Conservation (phyloP, 2,113 vertebrate genomes). For the Dendropsophus ebraccatus region DNA sequence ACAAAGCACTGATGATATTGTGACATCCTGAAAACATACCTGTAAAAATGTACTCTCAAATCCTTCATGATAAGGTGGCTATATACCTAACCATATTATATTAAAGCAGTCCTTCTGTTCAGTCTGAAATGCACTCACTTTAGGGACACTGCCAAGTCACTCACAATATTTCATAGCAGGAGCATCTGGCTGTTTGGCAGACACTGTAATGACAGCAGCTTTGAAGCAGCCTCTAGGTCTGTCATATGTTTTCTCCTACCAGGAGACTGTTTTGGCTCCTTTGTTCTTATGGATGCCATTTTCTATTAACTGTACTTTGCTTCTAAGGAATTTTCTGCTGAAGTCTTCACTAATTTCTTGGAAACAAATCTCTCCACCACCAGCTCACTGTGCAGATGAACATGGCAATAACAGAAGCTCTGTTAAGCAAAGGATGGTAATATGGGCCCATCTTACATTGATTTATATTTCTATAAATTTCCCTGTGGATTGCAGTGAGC, state of each 20-base stretch:
- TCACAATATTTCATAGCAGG: constrained; percentile 66
- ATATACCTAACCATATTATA: constrained; percentile 49
- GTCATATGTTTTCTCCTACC: constrained; percentile 63
- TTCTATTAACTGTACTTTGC: constrained; percentile 62
- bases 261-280: constrained; percentile 65
- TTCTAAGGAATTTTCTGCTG: constrained; percentile 59
- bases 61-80: constrained; percentile 37
- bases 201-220: constrained; percentile 63
- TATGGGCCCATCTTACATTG: not conserved
- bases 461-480: not conserved
- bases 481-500: not conserved
- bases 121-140: constrained; percentile 58
- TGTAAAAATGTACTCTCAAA: constrained; percentile 38
- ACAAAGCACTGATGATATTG: constrained; percentile 37
- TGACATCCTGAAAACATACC: constrained; percentile 48
- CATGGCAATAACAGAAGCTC: not conserved
- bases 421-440: not conserved
- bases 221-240: constrained; percentile 71
- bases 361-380: constrained; percentile 20
- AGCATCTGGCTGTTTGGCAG: constrained; percentile 74
- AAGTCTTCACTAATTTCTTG: constrained; percentile 50
- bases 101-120: constrained; percentile 61
- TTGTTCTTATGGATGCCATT: constrained; percentile 65
- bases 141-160: constrained; percentile 65
- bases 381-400: not conserved